Evolutionary conservation across 2,113 vertebrate genomes (phyloP), one percentile per base, ranked within the genome.

Genomic region (Syngnathus scovelli): DNA sequence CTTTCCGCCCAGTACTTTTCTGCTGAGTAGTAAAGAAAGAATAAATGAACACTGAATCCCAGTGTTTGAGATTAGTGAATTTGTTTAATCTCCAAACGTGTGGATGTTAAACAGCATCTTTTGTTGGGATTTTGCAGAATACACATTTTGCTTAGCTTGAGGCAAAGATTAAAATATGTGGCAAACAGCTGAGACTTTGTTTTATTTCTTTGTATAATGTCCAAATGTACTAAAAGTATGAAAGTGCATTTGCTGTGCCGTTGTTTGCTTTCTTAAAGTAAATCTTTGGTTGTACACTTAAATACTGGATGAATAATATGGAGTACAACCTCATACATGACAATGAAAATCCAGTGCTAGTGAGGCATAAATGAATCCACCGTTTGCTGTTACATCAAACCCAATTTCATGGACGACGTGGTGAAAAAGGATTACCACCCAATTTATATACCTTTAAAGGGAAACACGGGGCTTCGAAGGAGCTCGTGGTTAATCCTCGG

Each of bases 401-500:
- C 80, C 80, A 88, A 88, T 89, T 89, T 87, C 86, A 87, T 81
- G 85, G 84, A 77, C 82, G 84, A 84, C 78, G 83, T 77, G 77
- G 76, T 75, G 71, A 70, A 83, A 88, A 83, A 87, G 88, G 86
- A 89, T 89, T 87, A 89, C 79, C 78, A 76, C 71, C 81, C 84
- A 85, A 84, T 84, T 85, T 86, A 76, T 87, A 87, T 86, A 88
- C 86, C 83, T 89, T 89, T 87, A 88, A 85, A 81, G 72, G 75
- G 81, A 86, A 85, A 84, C 78, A 78, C 78, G 76, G 27, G 82
- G 70, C 71, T 71, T 79, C 71, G 88, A 86, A 88, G 77, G 67
- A 81, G 73, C 66, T 60, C 68, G 76, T 68, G 71, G 58, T 68
- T 89, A 89, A 89, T 89, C 86, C 87, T 74, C 56, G 67, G 33